Evolutionary conservation across 92 coral and sea anemone genomes (phyloP), one percentile per base, ranked within the genome.

Genomic region (Epizoanthus rinbou): DNA sequence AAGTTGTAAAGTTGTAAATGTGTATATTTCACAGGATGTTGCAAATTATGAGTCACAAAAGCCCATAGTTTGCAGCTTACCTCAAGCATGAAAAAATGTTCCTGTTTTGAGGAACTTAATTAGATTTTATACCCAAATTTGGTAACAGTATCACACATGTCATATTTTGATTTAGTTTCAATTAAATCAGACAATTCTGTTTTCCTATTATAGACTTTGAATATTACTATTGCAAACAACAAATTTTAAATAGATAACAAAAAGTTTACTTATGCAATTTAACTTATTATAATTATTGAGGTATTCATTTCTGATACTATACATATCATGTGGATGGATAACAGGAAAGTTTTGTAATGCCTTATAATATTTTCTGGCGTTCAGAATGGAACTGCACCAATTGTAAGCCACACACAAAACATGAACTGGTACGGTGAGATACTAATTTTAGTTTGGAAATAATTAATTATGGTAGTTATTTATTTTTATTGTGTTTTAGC

Each of bases 301-400:
- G 22, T 25, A 64, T 22, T 64, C 24, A 24, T 23, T 64, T 5
- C 17, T 19, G n/a, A n/a, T 39, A 45, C 54, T 15, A n/a, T 2
- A 35, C 35, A 3, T 28, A n/a, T 67, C 8, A n/a, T 16, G 17
- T 28, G 21, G 6, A 9, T 71, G 2, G 5, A 45, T 43, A 1
- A 31, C 37, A 43, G 18, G 58, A 71, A 71, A 5, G 8, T 17
- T 71, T 45, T n/a, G 8, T 41, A 71, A n/a, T 18, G 76, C 17
- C 58, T n/a, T 43, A 17, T 50, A 50, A 50, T 71, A 43, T 43
- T 71, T 43, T 71, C 19, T 71, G 76, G 76, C 52, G 76, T n/a
- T 71, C 76, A 71, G 33, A n/a, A 58, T 71, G 76, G 76, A 45
- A 7, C 10, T 19, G 31, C 13, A 22, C 58, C 57, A 45, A n/a